These are phyloP conservation scores for Berghia stephanieae DNA, from an alignment of 1,140 invertebrate species.

Conservation along the genomic window DNA sequence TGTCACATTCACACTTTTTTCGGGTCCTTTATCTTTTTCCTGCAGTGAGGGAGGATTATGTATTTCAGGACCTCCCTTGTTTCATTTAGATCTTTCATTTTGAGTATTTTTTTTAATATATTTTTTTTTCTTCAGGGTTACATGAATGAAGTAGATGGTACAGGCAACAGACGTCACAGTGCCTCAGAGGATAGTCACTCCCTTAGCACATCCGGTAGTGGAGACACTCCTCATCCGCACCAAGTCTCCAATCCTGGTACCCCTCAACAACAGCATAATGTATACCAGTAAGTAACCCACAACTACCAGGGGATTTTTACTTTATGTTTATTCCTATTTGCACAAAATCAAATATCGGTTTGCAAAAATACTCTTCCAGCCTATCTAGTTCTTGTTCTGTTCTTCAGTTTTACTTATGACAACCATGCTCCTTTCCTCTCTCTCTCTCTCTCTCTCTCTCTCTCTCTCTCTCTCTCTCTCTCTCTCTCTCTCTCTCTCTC, in stretches of 20 bases:
- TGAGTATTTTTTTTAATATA: constrained; percentile 1
- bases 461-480: background rate
- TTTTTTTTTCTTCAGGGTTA: constrained; percentile 45
- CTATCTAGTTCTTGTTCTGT: background rate
- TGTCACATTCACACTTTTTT: too few species aligned
- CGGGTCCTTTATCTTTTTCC: too few species aligned
- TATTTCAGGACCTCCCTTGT: too few species aligned
- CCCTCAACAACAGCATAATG: constrained; percentile 71
- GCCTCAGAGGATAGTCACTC: constrained; percentile 86
- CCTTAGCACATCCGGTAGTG: constrained; percentile 86
- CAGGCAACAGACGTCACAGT: constrained; percentile 61
- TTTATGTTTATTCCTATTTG: too few species aligned
- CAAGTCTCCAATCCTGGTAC: constrained; percentile 75
- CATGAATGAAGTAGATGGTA: constrained; percentile 62
- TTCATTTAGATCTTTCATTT: background rate
- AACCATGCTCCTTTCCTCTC: too few species aligned
- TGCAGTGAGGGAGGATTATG: too few species aligned
- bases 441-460: too few species aligned
- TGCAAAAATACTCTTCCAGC: too few species aligned
- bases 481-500: background rate
- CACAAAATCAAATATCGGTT: too few species aligned
- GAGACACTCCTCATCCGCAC: constrained; percentile 66
- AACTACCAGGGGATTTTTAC: too few species aligned
- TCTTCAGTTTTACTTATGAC: too few species aligned
- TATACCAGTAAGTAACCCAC: constrained; percentile 49